These are phyloP conservation scores for Dendrophyllia cribrosa DNA, from an alignment of 64 coral and sea anemone species.

Conservation along the genomic window DNA sequence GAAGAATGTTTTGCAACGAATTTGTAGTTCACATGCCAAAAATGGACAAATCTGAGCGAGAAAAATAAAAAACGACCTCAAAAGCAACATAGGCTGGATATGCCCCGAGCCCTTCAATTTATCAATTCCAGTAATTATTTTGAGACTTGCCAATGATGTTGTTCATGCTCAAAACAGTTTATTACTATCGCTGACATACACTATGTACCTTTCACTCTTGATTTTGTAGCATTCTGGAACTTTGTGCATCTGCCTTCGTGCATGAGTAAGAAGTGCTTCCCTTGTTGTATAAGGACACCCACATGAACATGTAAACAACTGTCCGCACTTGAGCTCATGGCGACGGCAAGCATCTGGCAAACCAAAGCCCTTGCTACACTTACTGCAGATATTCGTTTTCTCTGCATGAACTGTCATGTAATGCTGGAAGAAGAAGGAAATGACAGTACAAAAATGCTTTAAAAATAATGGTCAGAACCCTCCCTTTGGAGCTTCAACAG, in stretches of 20 bases:
- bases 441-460: neutral
- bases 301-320: slow-evolving; percentile 92
- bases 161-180: no score
- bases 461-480: no score
- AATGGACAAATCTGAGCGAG: no score
- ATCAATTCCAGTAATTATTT: no score
- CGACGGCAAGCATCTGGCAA: slow-evolving; percentile 78
- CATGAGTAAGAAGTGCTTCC: slow-evolving; percentile 92
- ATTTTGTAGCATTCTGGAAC: slow-evolving; percentile 56
- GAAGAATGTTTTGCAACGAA: no score
- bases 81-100: no score
- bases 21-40: no score
- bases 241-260: slow-evolving; percentile 71
- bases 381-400: slow-evolving; percentile 85
- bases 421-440: slow-evolving; percentile 64
- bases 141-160: no score
- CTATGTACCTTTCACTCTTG: slow-evolving; percentile 37
- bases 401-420: slow-evolving; percentile 99
- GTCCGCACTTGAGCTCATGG: slow-evolving; percentile 93
- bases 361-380: slow-evolving; percentile 88
- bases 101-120: no score
- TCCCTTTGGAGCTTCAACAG: no score
- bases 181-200: no score
- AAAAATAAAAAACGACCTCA: no score
- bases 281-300: slow-evolving; percentile 88